Evolutionary conservation across 2,113 vertebrate species (phyloP).

Genomic region (Monarcha castaneiventris): DNA sequence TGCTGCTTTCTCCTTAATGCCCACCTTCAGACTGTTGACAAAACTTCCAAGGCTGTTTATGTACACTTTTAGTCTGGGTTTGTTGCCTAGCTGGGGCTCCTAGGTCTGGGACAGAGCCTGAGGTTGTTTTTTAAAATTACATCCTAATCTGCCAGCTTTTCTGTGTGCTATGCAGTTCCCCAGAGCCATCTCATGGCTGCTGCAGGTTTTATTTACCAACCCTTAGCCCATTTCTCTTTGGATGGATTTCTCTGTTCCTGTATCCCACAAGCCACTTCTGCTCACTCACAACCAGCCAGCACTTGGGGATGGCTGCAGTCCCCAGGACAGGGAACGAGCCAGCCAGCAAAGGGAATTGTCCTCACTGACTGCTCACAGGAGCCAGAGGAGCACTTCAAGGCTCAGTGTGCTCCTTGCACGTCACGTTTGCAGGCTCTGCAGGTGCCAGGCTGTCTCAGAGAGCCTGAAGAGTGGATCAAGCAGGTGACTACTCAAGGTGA

Average conservation of each 20-base stretch:
- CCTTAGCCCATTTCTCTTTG: not conserved
- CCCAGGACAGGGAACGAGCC: not conserved
- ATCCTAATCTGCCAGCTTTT: not conserved
- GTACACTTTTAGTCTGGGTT: not conserved
- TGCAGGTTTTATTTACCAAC: not conserved
- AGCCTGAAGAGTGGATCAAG: not conserved
- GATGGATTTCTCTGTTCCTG: not conserved
- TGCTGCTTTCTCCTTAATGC: not conserved
- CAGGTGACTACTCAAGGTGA: not conserved
- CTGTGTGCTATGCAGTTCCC: not conserved
- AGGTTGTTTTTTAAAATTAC: not conserved
- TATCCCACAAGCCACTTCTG: not conserved
- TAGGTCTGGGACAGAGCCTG: not conserved
- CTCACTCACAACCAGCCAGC: accelerated
- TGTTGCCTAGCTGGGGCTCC: not conserved
- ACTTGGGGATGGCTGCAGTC: accelerated
- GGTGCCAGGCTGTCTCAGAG: not conserved
- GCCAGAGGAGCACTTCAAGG: not conserved
- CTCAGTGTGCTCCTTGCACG: accelerated
- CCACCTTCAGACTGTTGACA: not conserved
- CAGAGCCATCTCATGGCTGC: not conserved
- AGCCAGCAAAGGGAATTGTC: not conserved
- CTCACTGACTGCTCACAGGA: not conserved
- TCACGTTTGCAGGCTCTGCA: not conserved
- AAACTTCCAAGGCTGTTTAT: not conserved